These are phyloP conservation scores for Gobionotothen gibberifrons DNA, from an alignment of 2,797 vertebrate genomes.

Conservation along the genomic window DNA sequence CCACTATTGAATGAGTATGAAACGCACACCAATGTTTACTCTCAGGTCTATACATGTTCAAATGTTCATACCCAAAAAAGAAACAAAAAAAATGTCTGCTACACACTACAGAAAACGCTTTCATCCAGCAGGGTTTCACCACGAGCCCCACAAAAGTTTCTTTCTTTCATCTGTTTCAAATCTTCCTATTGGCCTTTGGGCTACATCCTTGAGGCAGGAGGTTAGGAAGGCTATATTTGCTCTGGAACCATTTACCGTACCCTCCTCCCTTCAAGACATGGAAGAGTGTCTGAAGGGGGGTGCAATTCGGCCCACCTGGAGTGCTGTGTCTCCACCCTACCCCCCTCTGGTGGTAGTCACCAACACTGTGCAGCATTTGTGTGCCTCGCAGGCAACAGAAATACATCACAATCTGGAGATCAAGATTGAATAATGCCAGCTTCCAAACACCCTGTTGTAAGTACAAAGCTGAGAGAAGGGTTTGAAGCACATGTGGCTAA, in stretches of 20 bases:
- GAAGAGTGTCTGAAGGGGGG: conserved; percentile 49
- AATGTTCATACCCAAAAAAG: conserved; percentile 23
- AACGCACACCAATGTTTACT: conserved; percentile 31
- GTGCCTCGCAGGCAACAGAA: conserved; percentile 56
- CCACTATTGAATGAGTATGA: conserved; percentile 57
- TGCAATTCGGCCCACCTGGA: conserved; percentile 73
- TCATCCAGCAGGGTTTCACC: conserved; percentile 61
- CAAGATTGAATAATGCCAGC: conserved; percentile 43
- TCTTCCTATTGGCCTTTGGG: conserved; percentile 64
- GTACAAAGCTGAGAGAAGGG: conserved; percentile 24
- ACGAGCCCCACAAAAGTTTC: conserved; percentile 55
- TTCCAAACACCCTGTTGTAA: conserved; percentile 20
- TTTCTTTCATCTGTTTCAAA: conserved; percentile 81
- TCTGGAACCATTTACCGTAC: conserved; percentile 76
- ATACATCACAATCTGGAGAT: conserved; percentile 58
- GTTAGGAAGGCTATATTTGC: conserved; percentile 77
- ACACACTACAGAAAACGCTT: conserved; percentile 33
- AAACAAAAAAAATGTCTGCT: conserved; percentile 23
- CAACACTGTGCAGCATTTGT: conserved; percentile 47
- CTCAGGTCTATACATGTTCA: conserved; percentile 50
- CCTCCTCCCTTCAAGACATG: conserved; percentile 65
- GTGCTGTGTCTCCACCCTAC: conserved; percentile 66
- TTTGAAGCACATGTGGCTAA: conserved; percentile 34
- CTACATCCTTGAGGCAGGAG: conserved; percentile 64
- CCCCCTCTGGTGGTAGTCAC: conserved; percentile 65